These are phyloP conservation scores for Apodemia mormo DNA, from an alignment of 2,888 invertebrate genomes.

Conservation along the genomic window DNA sequence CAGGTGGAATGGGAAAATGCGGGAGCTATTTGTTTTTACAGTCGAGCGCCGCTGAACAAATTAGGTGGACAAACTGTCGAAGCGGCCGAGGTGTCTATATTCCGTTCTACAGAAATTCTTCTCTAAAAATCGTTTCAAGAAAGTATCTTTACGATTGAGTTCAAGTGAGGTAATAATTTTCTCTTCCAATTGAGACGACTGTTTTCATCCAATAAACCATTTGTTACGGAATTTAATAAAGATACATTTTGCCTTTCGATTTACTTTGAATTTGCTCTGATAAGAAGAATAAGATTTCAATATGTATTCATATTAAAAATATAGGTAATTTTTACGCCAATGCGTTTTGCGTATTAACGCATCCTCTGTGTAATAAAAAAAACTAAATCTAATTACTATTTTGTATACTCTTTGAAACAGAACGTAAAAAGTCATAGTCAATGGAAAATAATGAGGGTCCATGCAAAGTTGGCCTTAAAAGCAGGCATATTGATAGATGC, in stretches of 20 bases:
- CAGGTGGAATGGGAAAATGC: slow-evolving; percentile 64
- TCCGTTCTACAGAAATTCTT: slow-evolving; percentile 65
- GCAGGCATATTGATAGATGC: no score
- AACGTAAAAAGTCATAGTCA: no score
- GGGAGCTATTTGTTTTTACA: slow-evolving; percentile 80
- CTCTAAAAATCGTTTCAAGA: slow-evolving; percentile 60
- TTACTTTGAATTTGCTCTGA: background rate
- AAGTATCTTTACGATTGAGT: slow-evolving; percentile 65
- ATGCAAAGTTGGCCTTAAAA: no score
- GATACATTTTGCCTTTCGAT: background rate
- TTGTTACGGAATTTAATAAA: slow-evolving; percentile 1
- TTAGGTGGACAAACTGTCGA: slow-evolving; percentile 81
- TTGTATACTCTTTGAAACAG: no score
- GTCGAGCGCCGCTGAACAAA: slow-evolving; percentile 78
- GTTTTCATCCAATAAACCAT: slow-evolving; percentile 14
- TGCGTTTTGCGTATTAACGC: no score
- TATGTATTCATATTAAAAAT: no score
- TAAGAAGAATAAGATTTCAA: no score
- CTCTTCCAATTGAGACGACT: slow-evolving; percentile 53
- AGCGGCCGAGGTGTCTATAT: slow-evolving; percentile 78
- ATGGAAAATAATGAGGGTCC: no score
- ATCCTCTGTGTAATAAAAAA: no score
- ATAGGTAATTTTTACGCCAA: no score
- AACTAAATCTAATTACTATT: no score
- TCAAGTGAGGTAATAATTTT: slow-evolving; percentile 71